These are phyloP conservation scores for Drosophila longiperda DNA, from an alignment of 2,888 invertebrate genomes.

Conservation along the genomic window DNA sequence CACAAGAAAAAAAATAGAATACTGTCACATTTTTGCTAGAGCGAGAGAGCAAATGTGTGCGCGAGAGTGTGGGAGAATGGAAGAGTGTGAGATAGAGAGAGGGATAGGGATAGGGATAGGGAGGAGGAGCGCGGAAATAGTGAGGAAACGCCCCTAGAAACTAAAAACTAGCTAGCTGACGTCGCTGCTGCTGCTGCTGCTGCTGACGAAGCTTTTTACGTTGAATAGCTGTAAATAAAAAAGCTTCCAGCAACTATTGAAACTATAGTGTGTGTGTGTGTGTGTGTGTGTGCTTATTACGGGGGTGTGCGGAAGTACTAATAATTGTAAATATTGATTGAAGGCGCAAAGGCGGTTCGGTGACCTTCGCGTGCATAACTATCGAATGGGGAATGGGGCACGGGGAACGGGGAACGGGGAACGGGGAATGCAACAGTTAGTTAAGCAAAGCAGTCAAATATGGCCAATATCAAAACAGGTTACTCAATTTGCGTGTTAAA, in stretches of 20 bases:
- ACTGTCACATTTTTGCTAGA: conserved; percentile 2
- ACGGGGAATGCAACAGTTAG: conserved; percentile 60
- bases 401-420: not conserved
- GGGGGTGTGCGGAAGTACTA: conserved; percentile 70
- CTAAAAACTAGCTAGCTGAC: conserved; percentile 64
- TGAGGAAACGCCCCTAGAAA: conserved; percentile 63
- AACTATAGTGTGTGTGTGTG: conserved; percentile 1
- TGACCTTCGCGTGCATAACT: conserved; percentile 82
- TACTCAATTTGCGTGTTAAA: not conserved
- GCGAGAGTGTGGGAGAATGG: not conserved
- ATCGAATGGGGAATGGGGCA: conserved; percentile 14
- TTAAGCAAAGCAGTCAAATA: not conserved
- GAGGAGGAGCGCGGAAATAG: conserved; percentile 11
- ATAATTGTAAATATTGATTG: conserved; percentile 75
- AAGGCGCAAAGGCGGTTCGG: conserved; percentile 55
- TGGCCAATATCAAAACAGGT: not conserved
- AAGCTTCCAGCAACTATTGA: conserved; percentile 63
- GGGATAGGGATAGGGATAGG: not conserved
- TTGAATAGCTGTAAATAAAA: conserved; percentile 32
- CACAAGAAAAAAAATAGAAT: conserved; percentile 7
- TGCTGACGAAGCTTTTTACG: conserved; percentile 31
- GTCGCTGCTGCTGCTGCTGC: conserved; percentile 28
- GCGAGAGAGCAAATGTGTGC: not conserved
- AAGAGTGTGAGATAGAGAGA: conserved; percentile 5
- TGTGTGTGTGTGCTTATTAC: not conserved